These are phyloP conservation scores for Subanguina moxae DNA, from an alignment of 1,140 invertebrate genomes.

Conservation along the genomic window DNA sequence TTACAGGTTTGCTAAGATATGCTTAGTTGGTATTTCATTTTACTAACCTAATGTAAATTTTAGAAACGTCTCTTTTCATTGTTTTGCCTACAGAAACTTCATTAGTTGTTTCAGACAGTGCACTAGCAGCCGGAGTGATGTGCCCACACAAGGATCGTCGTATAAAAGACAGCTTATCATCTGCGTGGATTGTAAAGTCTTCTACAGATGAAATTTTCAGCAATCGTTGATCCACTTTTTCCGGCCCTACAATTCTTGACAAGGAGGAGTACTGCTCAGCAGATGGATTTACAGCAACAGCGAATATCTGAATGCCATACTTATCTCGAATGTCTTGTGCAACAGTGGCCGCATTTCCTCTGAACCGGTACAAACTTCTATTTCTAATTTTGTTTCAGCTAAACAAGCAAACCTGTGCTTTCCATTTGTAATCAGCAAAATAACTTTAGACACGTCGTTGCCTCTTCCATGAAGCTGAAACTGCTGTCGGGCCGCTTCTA, in stretches of 20 bases:
- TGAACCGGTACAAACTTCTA: slow-evolving; percentile 19
- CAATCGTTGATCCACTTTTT: slow-evolving; percentile 33
- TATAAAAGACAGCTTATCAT: slow-evolving; percentile 17
- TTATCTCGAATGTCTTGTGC: slow-evolving; percentile 53
- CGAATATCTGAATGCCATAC: slow-evolving; percentile 52
- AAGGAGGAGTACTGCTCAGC: slow-evolving; percentile 39
- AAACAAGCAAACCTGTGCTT: slow-evolving; percentile 45
- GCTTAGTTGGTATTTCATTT: neutral
- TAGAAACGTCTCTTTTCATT: slow-evolving; percentile 30
- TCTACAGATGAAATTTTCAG: slow-evolving; percentile 32
- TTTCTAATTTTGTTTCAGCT: neutral
- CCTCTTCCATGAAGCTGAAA: slow-evolving; percentile 50
- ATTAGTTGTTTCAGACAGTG: neutral
- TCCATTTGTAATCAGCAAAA: slow-evolving; percentile 57
- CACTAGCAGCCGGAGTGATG: slow-evolving; percentile 22
- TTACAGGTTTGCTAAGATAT: neutral
- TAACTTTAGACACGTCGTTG: slow-evolving; percentile 39
- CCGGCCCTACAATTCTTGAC: slow-evolving; percentile 47
- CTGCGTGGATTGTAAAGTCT: slow-evolving; percentile 26
- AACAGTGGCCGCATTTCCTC: slow-evolving; percentile 53
- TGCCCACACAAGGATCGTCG: slow-evolving; percentile 32
- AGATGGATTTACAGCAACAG: slow-evolving; percentile 44
- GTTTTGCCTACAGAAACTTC: neutral
- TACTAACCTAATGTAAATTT: slow-evolving; percentile 18
- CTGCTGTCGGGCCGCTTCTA: slow-evolving; percentile 58